These are phyloP conservation scores for Propsilocerus akamusi DNA, from an alignment of 1,140 invertebrate genomes.

Conservation along the genomic window DNA sequence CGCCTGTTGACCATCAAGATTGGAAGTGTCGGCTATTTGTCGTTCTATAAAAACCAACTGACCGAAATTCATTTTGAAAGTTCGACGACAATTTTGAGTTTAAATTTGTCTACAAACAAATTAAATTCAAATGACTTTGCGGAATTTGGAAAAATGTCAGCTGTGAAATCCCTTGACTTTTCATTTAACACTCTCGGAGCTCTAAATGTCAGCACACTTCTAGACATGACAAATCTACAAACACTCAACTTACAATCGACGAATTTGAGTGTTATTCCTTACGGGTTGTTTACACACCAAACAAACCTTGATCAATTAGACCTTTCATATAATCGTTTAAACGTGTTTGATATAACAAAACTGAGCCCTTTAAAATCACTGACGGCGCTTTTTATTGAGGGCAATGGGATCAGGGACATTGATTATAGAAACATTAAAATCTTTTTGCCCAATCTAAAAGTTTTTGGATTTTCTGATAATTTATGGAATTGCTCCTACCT, in stretches of 20 bases:
- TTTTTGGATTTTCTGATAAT: background rate
- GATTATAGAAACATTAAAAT: background rate
- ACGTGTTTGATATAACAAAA: background rate
- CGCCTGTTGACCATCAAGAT: background rate
- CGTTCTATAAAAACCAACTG: background rate
- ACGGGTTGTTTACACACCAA: background rate
- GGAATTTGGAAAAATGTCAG: background rate
- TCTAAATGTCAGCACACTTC: background rate
- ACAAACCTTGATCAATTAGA: background rate
- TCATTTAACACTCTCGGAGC: background rate
- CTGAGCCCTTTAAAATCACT: background rate
- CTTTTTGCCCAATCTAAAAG: background rate
- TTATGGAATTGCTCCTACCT: background rate
- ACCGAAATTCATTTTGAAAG: background rate
- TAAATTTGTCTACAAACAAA: background rate
- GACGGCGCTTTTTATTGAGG: background rate
- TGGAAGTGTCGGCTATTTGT: background rate
- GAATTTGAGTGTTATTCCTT: background rate
- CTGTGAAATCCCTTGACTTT: background rate
- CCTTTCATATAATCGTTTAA: background rate
- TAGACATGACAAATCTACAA: background rate
- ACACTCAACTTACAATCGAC: background rate
- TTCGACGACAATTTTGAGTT: background rate
- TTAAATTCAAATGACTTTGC: background rate
- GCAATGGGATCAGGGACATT: background rate